Evolutionary conservation across 2,888 invertebrate species (phyloP), one percentile per base, ranked within the genome.

Genomic region (Sarcophaga carnaria): DNA sequence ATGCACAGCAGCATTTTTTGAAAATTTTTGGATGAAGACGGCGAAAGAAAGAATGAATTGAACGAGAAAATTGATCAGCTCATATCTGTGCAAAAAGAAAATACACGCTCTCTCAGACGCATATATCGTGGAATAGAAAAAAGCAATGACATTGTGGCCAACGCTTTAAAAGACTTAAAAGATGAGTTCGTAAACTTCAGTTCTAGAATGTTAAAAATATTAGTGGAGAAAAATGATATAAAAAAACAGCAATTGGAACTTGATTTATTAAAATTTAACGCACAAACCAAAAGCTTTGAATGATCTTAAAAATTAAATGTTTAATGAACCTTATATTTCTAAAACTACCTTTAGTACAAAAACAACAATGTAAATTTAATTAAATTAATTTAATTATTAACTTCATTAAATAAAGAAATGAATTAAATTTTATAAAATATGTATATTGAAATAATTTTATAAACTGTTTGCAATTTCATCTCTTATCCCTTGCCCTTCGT

Each of bases 401-500:
- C 25, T 25, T 25, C 25, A 25, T 25, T 3, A 25, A 25, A 22
- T 25, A 25, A 25, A 25, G 25, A 25, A 25, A 25, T 25, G 3
- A 25, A 25, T 25, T 25, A 25, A 25, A 25, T 25, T 25, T 25
- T 25, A 25, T 25, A 25, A 25, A 25, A 25, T 25, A 25, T 25
- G 25, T 25, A 25, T 25, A 25, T 4, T 25, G 25, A 25, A 25
- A 25, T 64, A 22, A 47, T 67, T 67, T 62, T 67, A 74, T 49
- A 20, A 14, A 20, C 14, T 80, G 20, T 75, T 80, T 17, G 81
- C 75, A 62, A 81, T 81, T 62, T 67, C 69, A 47, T 81, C 49
- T 63, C 81, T 75, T 20, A 81, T 62, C n/a, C 47, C 69, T 62
- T 81, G 69, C 25, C 81, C 81, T 64, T 60, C 62, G 45, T 47